phyloP scores from a whole-genome alignment of 1,140 invertebrate species.

The Proales similis region DNA sequence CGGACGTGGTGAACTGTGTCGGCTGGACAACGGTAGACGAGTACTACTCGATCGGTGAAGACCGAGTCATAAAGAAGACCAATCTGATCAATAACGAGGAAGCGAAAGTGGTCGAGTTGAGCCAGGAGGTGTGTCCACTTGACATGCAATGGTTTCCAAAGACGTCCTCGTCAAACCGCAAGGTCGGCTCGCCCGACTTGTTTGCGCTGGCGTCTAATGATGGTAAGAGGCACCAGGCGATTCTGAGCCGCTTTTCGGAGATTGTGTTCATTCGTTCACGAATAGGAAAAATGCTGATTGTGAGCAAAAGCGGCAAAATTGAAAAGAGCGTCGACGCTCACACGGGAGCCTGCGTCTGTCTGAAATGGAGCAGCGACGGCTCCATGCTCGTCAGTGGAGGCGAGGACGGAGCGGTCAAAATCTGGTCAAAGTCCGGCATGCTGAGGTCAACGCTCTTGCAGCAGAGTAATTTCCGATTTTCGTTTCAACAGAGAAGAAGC shows the following conservation, averaged over 20 bases:
- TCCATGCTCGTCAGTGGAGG: conserved; percentile 81
- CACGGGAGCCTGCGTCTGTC: conserved; percentile 70
- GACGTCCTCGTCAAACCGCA: conserved; percentile 5
- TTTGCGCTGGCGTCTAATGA: conserved; percentile 81
- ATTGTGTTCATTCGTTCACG: not conserved
- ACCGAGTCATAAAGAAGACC: conserved; percentile 81
- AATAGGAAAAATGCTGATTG: conserved; percentile 74
- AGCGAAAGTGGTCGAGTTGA: conserved; percentile 64
- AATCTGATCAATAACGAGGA: conserved; percentile 63
- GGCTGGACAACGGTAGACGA: conserved; percentile 85
- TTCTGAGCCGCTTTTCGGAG: conserved; percentile 54
- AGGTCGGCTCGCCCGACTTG: conserved; percentile 64
- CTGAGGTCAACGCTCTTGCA: conserved; percentile 79
- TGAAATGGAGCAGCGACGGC: conserved; percentile 81
- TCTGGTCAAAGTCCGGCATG: conserved; percentile 93
- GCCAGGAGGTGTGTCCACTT: conserved; percentile 75
- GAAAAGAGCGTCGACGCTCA: conserved; percentile 88
- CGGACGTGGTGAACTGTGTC: conserved; percentile 70
- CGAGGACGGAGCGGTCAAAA: conserved; percentile 89
- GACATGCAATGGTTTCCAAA: conserved; percentile 74
- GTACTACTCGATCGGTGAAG: conserved; percentile 82
- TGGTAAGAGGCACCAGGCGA: conserved; percentile 73
- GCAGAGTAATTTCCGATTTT: conserved; percentile 54
- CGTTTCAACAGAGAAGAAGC: not conserved
- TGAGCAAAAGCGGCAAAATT: conserved; percentile 76